A percentile compares a stretch with the other conserved stretches of the same genome.
Conservation (phyloP, 2,113 vertebrate genomes). For the Martes martes region DNA sequence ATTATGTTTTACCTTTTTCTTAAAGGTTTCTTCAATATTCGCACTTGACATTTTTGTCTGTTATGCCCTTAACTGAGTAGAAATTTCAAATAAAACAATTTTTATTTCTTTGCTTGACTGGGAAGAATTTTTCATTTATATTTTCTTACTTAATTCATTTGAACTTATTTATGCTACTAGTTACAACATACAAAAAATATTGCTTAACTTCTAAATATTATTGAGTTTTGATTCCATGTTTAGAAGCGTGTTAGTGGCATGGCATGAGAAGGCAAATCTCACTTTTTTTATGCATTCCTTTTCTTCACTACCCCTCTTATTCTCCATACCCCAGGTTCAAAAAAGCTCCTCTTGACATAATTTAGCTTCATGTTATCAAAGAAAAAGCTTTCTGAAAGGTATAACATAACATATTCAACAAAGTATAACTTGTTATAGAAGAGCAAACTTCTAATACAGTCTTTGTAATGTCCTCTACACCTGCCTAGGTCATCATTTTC, state of each 20-base stretch:
- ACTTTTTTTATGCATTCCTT: neutral
- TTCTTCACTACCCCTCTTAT: neutral
- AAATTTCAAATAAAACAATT: neutral
- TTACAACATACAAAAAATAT: neutral
- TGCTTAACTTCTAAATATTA: neutral
- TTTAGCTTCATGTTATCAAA: neutral
- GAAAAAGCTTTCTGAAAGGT: neutral
- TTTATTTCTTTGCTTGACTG: neutral
- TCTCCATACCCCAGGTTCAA: no score
- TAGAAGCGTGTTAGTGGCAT: neutral
- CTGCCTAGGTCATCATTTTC: neutral
- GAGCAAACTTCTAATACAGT: neutral
- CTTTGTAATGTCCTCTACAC: neutral
- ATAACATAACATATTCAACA: neutral
- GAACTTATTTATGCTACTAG: neutral
- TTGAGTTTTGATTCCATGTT: neutral
- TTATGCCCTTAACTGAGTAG: neutral
- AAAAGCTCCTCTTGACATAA: neutral
- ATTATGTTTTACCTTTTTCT: neutral
- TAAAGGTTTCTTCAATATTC: neutral
- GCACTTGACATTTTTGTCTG: neutral
- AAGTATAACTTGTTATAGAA: neutral
- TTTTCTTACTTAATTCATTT: neutral
- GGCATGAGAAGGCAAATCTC: neutral
- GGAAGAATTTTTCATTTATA: conserved; percentile 14